Conservation (phyloP, 1,140 invertebrate species). For the Scaptomyza montana region DNA sequence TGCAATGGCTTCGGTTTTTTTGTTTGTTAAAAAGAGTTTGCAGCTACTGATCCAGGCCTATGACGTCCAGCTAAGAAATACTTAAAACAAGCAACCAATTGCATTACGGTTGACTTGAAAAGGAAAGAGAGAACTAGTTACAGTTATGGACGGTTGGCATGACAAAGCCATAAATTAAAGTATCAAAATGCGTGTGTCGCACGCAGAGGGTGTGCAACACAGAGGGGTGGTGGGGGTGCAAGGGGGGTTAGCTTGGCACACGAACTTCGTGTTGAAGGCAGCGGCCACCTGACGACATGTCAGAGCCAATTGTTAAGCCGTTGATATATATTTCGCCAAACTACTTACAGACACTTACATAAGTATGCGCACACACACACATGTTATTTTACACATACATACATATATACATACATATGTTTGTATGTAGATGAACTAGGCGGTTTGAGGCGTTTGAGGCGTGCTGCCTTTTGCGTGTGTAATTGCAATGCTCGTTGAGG, state of each 20-base stretch:
- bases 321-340: conserved; percentile 63
- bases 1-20: background rate
- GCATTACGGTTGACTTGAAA: conserved; percentile 34
- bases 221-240: background rate
- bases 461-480: conserved; percentile 45
- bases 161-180: conserved; percentile 79
- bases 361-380: conserved; percentile 9
- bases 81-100: conserved; percentile 1
- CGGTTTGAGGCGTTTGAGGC: conserved; percentile 36
- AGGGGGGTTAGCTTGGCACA: conserved; percentile 2
- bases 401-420: background rate
- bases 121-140: conserved; percentile 60
- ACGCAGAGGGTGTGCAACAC: background rate
- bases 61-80: background rate
- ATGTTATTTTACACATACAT: background rate
- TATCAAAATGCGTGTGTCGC: conserved; percentile 72
- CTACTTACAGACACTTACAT: conserved; percentile 1
- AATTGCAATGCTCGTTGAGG: conserved; percentile 51
- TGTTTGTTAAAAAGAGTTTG: background rate
- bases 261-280: conserved; percentile 36
- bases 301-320: conserved; percentile 75
- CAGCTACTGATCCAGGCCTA: background rate
- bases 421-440: conserved; percentile 18
- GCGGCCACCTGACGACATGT: conserved; percentile 77
- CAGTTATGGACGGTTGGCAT: conserved; percentile 66